Evolutionary conservation across 2,888 invertebrate genomes (phyloP), one percentile per base, ranked within the genome.

Genomic region (Eustalomyia histrio): DNA sequence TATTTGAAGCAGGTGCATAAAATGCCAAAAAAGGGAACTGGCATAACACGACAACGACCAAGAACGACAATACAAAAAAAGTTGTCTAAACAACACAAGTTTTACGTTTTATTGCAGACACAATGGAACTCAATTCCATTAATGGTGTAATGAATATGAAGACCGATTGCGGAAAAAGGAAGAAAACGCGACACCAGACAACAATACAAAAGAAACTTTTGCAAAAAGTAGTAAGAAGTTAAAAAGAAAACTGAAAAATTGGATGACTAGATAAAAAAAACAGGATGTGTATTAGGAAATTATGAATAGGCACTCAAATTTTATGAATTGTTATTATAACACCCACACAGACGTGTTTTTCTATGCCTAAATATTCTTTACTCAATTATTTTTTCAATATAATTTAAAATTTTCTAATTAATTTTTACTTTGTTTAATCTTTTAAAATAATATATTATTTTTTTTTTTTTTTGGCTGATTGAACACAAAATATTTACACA

Each of bases 241-340:
- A 57, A 43, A 29, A 65, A 65, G 43, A 60, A 74, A 47, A 72
- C 65, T 76, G 35, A 71, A 4, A 29, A 67, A 69, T 6, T 29
- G 55, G 68, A 75, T 78, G 79, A 75, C 79, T 76, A 78, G 78
- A 29, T n/a, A n/a, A n/a, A 74, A 71, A 16, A 60, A 73, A 64
- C 7, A n/a, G 55, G 55, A 29, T 75, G 29, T 68, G 21, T 47
- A 47, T n/a, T 24, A 29, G 29, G 8, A 47, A 50, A n/a, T 24
- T 61, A 33, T 47, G 43, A 14, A n/a, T 43, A 63, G 17, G 12
- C 39, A 53, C 16, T 17, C 43, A 52, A 39, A 7, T 21, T 12
- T 55, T 55, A 17, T n/a, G 61, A 39, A 39, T 12, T 55, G 14
- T 29, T 29, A 10, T 29, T 9, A 39, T 35, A 60, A 33, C 16